These are phyloP conservation scores for Oithona nana DNA, from an alignment of 2,888 invertebrate species.

Conservation along the genomic window DNA sequence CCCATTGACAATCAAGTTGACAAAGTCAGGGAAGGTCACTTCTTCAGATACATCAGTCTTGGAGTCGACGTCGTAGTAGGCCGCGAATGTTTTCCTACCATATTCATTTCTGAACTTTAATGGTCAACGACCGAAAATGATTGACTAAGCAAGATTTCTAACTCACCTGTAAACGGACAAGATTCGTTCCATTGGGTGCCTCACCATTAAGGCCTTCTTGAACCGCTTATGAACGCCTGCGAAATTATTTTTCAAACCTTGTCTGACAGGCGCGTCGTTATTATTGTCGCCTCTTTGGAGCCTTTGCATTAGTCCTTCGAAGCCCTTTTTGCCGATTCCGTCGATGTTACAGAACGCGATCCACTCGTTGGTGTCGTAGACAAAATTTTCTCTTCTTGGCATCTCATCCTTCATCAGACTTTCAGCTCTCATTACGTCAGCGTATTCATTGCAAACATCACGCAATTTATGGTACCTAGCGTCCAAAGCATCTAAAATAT, in stretches of 20 bases:
- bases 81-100: too few species aligned
- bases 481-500: not conserved
- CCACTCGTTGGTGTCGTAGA: not conserved
- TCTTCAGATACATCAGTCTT: too few species aligned
- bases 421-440: not conserved
- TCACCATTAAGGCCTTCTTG: not conserved
- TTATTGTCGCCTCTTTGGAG: not conserved
- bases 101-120: too few species aligned
- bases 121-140: not conserved
- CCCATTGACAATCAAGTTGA: not conserved
- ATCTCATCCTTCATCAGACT: not conserved
- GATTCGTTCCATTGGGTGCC: constrained; percentile 10
- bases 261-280: not conserved
- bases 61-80: too few species aligned
- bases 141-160: not conserved
- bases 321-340: not conserved
- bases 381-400: not conserved
- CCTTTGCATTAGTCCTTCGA: not conserved
- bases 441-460: not conserved
- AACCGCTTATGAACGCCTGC: not conserved
- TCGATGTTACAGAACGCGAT: not conserved
- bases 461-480: not conserved
- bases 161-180: constrained; percentile 13
- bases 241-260: not conserved
- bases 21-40: constrained; percentile 8